Evolutionary conservation across 1,140 invertebrate genomes (phyloP).

Genomic region (Aphis gossypii): DNA sequence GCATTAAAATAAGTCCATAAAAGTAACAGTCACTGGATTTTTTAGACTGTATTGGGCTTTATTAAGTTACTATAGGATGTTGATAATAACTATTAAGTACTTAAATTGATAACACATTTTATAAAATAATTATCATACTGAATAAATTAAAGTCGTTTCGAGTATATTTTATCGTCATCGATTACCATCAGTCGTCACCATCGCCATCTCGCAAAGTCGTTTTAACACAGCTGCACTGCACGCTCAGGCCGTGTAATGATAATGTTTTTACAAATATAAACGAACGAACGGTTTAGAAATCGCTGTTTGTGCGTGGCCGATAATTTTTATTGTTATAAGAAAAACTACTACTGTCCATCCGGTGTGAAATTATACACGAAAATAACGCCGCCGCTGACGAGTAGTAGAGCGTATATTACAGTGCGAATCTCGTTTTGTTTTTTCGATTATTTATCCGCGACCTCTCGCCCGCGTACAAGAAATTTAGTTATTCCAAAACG

Average conservation of each 20-base stretch:
- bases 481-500: background rate
- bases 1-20: background rate
- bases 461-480: background rate
- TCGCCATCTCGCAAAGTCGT: too few relatives aligned
- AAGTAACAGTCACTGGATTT: too few relatives aligned
- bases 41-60: too few relatives aligned
- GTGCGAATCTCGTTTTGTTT: slow-evolving; percentile 19
- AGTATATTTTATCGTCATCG: background rate
- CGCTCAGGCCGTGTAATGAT: background rate
- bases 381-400: background rate
- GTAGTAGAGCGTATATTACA: slow-evolving; percentile 24
- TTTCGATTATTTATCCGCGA: background rate
- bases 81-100: background rate
- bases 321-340: background rate
- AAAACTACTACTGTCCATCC: slow-evolving; percentile 37
- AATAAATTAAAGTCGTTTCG: background rate
- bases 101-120: too few relatives aligned
- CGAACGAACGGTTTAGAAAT: slow-evolving; percentile 30
- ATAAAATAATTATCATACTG: background rate
- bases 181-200: background rate
- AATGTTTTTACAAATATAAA: background rate
- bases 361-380: slow-evolving; percentile 50
- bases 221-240: too few relatives aligned
- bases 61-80: background rate
- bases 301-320: background rate